Evolutionary conservation across 2,113 vertebrate species (phyloP), one percentile per base, ranked within the genome.

Genomic region (Phoenicopterus ruber): DNA sequence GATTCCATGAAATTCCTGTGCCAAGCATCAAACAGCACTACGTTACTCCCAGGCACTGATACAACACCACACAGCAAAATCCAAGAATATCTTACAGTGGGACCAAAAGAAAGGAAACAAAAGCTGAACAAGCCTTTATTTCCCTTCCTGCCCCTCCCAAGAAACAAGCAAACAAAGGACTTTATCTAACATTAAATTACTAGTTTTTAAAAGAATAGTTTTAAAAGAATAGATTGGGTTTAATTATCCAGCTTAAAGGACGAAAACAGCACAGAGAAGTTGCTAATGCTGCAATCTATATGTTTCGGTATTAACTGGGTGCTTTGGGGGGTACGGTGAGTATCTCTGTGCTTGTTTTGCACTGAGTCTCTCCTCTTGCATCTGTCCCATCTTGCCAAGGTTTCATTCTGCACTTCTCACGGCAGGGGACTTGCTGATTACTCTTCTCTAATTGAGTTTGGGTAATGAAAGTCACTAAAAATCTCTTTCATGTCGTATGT

Each of bases 381-480:
- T 59, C 80, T 55, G 54, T 50, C 84, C 73, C 65, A 69, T 52
- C 83, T 70, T 58, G 47, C 79, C 61, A 40, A 47, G 66, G 26
- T 61, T 72, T 76, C 84, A 54, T 95, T 74, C 63, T 76, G 34
- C 52, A 52, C 72, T 94, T 55, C 72, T 55, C 81, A 31, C 29
- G 0, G 92, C 80, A 57, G 80, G 83, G 42, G n/a, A 70, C 59
- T 58, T 55, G 54, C 66, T 82, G 86, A 94, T 94, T 89, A 49
- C 82, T 80, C 81, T 79, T 57, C 42, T 55, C 81, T 89, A 81
- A 94, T 91, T 84, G 82, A 91, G 65, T 81, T 84, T 83, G 47
- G 78, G 82, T 80, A 88, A 86, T 88, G 77, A 86, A 88, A 95
- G 76, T 40, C 80, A 40, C 92, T 82, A 81, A 82, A 87, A 93